Percentiles rank a stretch among this genome's conserved stretches.
Conservation (phyloP, 2,888 invertebrate species). For the Chrysotoxum bicinctum region DNA sequence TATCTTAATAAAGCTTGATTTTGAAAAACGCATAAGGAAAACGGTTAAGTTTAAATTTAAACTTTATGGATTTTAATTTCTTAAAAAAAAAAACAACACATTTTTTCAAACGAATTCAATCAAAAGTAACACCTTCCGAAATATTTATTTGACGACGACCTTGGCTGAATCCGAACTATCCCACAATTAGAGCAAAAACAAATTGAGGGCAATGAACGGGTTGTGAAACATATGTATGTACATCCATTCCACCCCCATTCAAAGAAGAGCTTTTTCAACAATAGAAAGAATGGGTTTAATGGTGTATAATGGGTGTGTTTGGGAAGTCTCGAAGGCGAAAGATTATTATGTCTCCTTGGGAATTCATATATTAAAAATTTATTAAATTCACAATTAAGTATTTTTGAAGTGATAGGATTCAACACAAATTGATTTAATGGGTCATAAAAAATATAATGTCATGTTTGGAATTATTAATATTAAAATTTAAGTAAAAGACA, state of each 20-base stretch:
- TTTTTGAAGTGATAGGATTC: neutral
- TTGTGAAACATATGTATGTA: neutral
- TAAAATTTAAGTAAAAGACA: no score
- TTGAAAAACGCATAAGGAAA: no score
- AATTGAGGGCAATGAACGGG: slow-evolving; percentile 57
- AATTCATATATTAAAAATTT: slow-evolving; percentile 9
- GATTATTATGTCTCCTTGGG: neutral
- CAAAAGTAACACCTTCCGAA: neutral
- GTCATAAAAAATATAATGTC: no score
- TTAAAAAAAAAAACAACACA: no score
- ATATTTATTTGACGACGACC: neutral
- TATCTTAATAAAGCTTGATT: no score
- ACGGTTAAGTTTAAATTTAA: no score
- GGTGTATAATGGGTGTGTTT: neutral
- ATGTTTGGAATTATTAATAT: neutral
- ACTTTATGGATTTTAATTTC: no score
- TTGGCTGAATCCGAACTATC: neutral
- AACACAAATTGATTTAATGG: neutral
- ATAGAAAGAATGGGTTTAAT: neutral
- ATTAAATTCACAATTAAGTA: neutral
- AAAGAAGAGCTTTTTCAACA: slow-evolving; percentile 35
- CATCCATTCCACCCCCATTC: neutral
- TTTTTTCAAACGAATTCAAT: no score
- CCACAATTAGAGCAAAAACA: slow-evolving; percentile 9
- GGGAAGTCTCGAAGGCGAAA: neutral